Base-by-base conservation (phyloP, 53 echinoderm and acorn worm species). In the Apostichopus leukothele region DNA sequence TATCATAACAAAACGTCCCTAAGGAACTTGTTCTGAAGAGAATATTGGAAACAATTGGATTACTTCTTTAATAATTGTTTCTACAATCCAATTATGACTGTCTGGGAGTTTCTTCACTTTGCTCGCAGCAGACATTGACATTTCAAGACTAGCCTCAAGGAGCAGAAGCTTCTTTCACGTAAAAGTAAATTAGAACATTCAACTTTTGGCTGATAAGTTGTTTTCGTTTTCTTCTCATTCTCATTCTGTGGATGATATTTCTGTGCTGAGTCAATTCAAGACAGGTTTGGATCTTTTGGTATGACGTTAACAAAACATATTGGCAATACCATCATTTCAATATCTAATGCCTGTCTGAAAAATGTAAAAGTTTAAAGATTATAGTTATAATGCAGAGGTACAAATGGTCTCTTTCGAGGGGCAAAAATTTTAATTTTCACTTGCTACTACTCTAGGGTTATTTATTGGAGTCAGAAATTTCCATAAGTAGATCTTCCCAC, bases 11-110 rank as follows among this genome's bases (percentile, higher is more conserved):
- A 71, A 71, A 3, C n/a, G 5, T 71, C 71, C 71, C 71, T 18
- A 18, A 19, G 71, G 71, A 71, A n/a, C 20, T 18, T 71, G 71
- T 71, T 16, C 16, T 19, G 20, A 6, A 3, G n/a, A 71, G 20
- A 71, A 18, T 71, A 71, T 18, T 71, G 25, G 59, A 7, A 25
- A 81, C 53, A 81, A 81, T 54, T 81, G 53, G 81, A 81, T 54
- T 81, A 81, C 8, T 51, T 7, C 22, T 54, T 55, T 55, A 11
- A 12, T 81, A 59, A 81, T 57, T 81, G 59, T 59, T 81, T 2
- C 81, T 54, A 2, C 18, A 81, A 54, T 81, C 23, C 22, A 54
- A 81, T 81, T 81, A 81, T 16, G 3, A 55, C 2, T 18, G 71
- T 71, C 71, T 71, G 71, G 14, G 71, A 71, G 71, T 71, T 71